Evolutionary conservation across 2,888 invertebrate species (phyloP), one percentile per base, ranked within the genome.

Genomic region (Panopea generosa): DNA sequence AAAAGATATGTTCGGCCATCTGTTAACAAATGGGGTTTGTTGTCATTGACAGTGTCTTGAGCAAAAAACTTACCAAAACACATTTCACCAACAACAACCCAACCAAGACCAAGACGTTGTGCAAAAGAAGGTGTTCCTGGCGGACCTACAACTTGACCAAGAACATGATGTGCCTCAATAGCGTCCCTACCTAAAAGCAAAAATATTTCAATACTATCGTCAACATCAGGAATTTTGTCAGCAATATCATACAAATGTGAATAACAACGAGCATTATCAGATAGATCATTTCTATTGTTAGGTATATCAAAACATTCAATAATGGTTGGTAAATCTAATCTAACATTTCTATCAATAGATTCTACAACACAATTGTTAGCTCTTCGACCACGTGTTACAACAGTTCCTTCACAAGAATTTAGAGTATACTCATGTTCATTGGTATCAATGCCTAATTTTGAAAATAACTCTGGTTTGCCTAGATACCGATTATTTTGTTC

Each of bases 401-500:
- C 20, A 53, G 43, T 24, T 53, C 65, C 65, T 24, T 11, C n/a
- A 20, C 65, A 65, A 24, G 65, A 55, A 16, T 24, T 49, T 18
- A 65, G 16, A n/a, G n/a, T n/a, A n/a, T n/a, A n/a, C n/a, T n/a
- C n/a, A n/a, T n/a, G n/a, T n/a, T n/a, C n/a, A n/a, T 53, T 43
- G 16, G 40, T 65, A 65, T 24, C 38, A 50, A 62, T 18, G n/a
- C 40, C 22, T 50, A 62, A 50, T 18, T 24, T 11, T 11, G 7
- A 7, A 50, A 62, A 62, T 16, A 62, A 29, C 29, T 62, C 62
- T 50, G 62, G 38, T 20, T 62, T 62, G 22, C 26, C 55, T 40
- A 65, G 43, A 65, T 22, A 65, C 18, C 43, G 53, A 38, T 65
- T 65, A 26, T 55, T 65, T 55, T 65, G 65, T 18, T 65, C 65